phyloP scores from a whole-genome alignment of 2,888 invertebrate species.

The Cremastobaeus sp. region DNA sequence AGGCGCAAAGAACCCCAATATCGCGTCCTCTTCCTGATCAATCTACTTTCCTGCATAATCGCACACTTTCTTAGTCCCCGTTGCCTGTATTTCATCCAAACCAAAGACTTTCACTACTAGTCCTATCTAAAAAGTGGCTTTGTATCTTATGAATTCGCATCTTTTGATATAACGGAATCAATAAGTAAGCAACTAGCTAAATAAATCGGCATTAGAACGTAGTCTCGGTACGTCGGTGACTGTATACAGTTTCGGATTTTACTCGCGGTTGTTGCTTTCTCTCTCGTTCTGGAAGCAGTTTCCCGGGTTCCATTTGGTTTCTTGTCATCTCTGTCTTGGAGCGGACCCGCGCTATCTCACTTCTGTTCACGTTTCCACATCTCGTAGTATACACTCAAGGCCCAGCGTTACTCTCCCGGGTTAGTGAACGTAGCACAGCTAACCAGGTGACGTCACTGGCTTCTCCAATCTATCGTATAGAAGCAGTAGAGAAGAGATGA shows the following conservation, averaged over 20 bases:
- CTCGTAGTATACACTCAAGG: slow-evolving; percentile 57
- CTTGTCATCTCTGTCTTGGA: background rate
- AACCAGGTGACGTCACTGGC: slow-evolving; percentile 72
- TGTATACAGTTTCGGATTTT: slow-evolving; percentile 50
- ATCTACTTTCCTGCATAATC: background rate
- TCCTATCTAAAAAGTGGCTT: no score
- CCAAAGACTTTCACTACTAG: no score
- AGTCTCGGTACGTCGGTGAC: slow-evolving; percentile 57
- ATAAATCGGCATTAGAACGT: background rate
- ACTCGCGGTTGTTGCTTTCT: slow-evolving; percentile 44
- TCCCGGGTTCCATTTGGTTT: background rate
- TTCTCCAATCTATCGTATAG: slow-evolving; percentile 67
- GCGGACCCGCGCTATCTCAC: slow-evolving; percentile 27
- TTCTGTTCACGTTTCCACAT: slow-evolving; percentile 52
- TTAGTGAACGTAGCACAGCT: slow-evolving; percentile 71
- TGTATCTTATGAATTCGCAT: no score
- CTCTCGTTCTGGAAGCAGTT: slow-evolving; percentile 32
- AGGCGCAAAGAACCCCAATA: no score
- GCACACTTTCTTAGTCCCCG: background rate
- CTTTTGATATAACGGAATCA: no score
- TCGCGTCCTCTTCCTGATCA: background rate
- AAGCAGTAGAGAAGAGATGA: slow-evolving; percentile 42
- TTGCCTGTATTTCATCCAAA: no score
- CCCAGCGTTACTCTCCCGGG: slow-evolving; percentile 63
- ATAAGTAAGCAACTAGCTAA: background rate